Evolutionary conservation across 2,888 invertebrate species (phyloP), one percentile per base, ranked within the genome.

Genomic region (Leptinotarsa haldemani): DNA sequence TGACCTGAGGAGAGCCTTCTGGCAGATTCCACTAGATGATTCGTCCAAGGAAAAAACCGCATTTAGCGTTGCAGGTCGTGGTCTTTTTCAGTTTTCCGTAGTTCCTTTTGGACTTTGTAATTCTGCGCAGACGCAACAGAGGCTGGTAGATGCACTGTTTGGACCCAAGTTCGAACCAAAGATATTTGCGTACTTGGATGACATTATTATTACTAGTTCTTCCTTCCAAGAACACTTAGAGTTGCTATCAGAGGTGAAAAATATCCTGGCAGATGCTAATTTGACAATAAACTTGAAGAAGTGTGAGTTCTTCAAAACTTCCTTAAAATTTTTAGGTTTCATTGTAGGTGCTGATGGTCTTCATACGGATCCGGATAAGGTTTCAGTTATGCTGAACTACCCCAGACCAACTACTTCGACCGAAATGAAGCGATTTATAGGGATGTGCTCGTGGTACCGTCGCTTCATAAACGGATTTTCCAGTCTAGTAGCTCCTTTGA

Each of bases 51-150:
- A 80, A 15, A 76, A 73, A 13, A 84, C 83, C 1, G 84, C 83
- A 0, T 83, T 83, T 65, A 75, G 80, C 0, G 81, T 84, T 1
- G 83, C 73, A 46, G 76, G 76, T 18, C n/a, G 74, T 40, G 72
- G 74, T 3, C 47, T 72, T 9, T 75, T 75, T 47, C 74, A 77
- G 30, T 25, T 77, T 70, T 61, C 22, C 3, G 71, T 71, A 1
- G 79, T 81, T 78, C 80, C 82, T 3, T 83, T 82, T 74, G 83
- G 82, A 2, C 61, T 82, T n/a, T 69, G 65, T 64, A 75, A 75
- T 66, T 77, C 80, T 2, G 78, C 78, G 1, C 78, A 77, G n/a
- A 80, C 80, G 16, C 64, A 64, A 20, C 64, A 64, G 7, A 30
- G 64, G 18, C 46, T 64, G 46, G 64, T 64, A 18, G 64, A 64